Base-by-base conservation (phyloP, 2,888 invertebrate genomes). In the Prostheceraeus crozeri region DNA sequence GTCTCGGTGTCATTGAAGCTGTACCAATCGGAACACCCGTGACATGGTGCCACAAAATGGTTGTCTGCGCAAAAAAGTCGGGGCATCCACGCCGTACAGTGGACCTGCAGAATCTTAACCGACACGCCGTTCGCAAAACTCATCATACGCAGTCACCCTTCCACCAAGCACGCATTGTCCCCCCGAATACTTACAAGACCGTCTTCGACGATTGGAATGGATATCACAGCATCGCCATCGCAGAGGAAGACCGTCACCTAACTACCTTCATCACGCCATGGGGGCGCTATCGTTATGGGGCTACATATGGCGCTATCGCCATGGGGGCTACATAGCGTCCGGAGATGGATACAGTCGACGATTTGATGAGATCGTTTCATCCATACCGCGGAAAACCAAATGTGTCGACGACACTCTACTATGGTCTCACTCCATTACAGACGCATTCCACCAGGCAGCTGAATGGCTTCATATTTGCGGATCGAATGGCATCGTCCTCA, bases 351-450 rank as follows among this genome's bases (percentile, higher is more conserved):
- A n/a, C n/a, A n/a, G n/a, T n/a, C n/a, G n/a, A n/a, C n/a, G n/a
- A n/a, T n/a, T n/a, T n/a, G n/a, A n/a, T n/a, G n/a, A n/a, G n/a
- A n/a, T n/a, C n/a, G n/a, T n/a, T n/a, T n/a, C n/a, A n/a, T n/a
- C n/a, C n/a, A n/a, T n/a, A n/a, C n/a, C n/a, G n/a, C n/a, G n/a
- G 35, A 68, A 68, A 27, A 68, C 66, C 10, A 68, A 68, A 35
- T 67, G 68, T 45, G 51, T 68, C 6, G 66, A 67, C 31, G 65
- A 64, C 35, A 55, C 62, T 35, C 62, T 66, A 1, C 51, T 67
- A 2, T 67, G 65, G 66, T 35, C 62, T 0, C 54, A 65, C 35
- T 21, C 52, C n/a, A 35, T 67, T 3, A 59, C 64, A 30, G 64
- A 65, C 21, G 65, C 61, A 57, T 67, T 65, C 52, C 59, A 52